phyloP scores from a whole-genome alignment of 2,113 vertebrate species.

The Mugil cephalus region DNA sequence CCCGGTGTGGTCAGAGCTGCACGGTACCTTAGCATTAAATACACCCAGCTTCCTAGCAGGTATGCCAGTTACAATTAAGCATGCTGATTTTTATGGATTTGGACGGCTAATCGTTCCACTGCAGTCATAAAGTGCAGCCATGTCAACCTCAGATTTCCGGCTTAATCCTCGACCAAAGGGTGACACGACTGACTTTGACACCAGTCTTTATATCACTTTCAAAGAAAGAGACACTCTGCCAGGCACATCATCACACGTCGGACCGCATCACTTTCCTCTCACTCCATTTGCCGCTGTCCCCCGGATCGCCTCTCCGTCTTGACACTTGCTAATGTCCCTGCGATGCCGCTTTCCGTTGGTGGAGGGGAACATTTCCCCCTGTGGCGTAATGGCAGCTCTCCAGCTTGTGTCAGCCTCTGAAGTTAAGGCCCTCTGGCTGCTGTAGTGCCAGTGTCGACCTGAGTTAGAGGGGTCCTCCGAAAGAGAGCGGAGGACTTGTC shows the following conservation, averaged over 20 bases:
- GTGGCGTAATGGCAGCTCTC: slow-evolving; percentile 52
- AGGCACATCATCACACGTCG: slow-evolving; percentile 51
- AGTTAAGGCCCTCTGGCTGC: slow-evolving; percentile 48
- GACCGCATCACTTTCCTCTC: slow-evolving; percentile 52
- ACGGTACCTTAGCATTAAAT: not conserved
- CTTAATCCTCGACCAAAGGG: slow-evolving; percentile 24
- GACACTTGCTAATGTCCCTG: slow-evolving; percentile 57
- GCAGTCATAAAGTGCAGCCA: not conserved
- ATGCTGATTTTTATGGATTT: not conserved
- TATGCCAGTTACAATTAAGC: not conserved
- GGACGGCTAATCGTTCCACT: not conserved
- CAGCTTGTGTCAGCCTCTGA: slow-evolving; percentile 54
- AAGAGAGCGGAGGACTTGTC: slow-evolving; percentile 34
- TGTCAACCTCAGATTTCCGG: not conserved
- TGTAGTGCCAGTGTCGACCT: slow-evolving; percentile 47
- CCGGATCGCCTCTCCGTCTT: slow-evolving; percentile 50
- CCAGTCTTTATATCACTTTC: slow-evolving; percentile 63
- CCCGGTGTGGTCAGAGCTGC: not conserved
- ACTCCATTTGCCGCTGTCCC: slow-evolving; percentile 43
- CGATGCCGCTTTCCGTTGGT: slow-evolving; percentile 14
- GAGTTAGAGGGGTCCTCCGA: slow-evolving; percentile 35
- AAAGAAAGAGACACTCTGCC: slow-evolving; percentile 51
- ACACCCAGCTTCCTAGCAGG: not conserved
- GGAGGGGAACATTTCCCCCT: not conserved
- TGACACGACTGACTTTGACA: slow-evolving; percentile 51